These are phyloP conservation scores for Hycleus phaleratus DNA, from an alignment of 1,140 invertebrate genomes.

Conservation along the genomic window DNA sequence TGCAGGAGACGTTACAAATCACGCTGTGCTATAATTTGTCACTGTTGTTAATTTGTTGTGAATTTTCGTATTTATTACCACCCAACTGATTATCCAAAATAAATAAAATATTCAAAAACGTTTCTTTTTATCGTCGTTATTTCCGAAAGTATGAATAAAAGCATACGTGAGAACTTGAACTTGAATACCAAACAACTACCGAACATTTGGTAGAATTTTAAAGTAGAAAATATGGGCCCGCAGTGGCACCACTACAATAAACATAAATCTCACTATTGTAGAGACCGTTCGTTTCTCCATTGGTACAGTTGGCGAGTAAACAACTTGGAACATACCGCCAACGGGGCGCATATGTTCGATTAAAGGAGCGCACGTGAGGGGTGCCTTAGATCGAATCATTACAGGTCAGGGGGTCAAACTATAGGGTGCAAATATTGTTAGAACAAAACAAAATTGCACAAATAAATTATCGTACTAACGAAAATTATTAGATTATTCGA, in stretches of 20 bases:
- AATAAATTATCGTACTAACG: too few species aligned
- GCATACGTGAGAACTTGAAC: neutral
- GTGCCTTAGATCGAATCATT: slow-evolving; percentile 6
- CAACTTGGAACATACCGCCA: neutral
- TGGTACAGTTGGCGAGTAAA: slow-evolving; percentile 6
- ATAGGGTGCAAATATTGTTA: slow-evolving; percentile 10
- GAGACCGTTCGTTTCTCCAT: neutral
- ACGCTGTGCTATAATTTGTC: too few species aligned
- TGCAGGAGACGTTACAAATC: too few species aligned
- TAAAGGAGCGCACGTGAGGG: slow-evolving; percentile 6
- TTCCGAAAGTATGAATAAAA: neutral
- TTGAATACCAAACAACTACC: neutral
- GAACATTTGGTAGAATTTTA: neutral
- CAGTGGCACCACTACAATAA: neutral
- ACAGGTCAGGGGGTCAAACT: slow-evolving; percentile 1
- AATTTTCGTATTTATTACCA: too few species aligned
- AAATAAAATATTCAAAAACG: too few species aligned
- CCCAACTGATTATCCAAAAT: too few species aligned
- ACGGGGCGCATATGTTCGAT: neutral
- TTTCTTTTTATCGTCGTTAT: neutral
- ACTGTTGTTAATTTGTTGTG: too few species aligned
- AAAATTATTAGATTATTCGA: too few species aligned
- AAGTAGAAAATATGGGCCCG: too few species aligned
- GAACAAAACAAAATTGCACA: too few species aligned
- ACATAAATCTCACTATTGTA: neutral